Base-by-base conservation (phyloP, 2,888 invertebrate species). In the Drosophila ezoana region DNA sequence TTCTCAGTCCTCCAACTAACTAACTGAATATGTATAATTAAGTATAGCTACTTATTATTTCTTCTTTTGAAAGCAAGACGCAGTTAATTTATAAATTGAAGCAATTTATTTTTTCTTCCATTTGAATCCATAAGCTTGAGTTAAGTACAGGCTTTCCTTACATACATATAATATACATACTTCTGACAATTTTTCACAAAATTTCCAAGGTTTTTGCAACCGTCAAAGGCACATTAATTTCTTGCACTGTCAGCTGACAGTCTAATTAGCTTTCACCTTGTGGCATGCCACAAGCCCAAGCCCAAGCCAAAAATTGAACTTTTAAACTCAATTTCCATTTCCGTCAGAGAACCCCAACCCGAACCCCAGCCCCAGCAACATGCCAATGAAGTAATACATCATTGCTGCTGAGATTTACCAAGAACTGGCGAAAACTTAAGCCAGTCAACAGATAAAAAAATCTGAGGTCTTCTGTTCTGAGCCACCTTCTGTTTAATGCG, bases 191-290 rank as follows among this genome's bases (percentile, higher is more conserved):
- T 47, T 45, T 49, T 14, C 40, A 18, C 18, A n/a, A 9, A 33
- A 23, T 58, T 47, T 44, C 10, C 8, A 11, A 16, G 33, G 23
- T 23, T 20, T n/a, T n/a, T n/a, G n/a, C n/a, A n/a, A n/a, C 33
- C 52, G 37, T 59, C n/a, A n/a, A 35, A 71, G 47, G 41, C 57
- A 63, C 62, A 71, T 71, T 72, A 58, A 75, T 79, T 74, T 69
- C 58, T 77, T 47, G 47, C 48, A 43, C 69, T 85, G 82, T 72
- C 78, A 75, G 83, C 57, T 72, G 63, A 71, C 69, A 71, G 63
- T 66, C 80, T 83, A 83, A 83, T 83, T 87, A 83, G 83, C 83
- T 88, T 80, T 86, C 75, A 72, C 83, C 78, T 82, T 78, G 88
- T 48, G 88, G 88, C 71, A 48, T 32, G 65, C 81, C 87, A 47